A percentile compares a stretch with the other conserved stretches of the same genome.
Conservation (phyloP, 1,140 invertebrate genomes). For the Vanessa atalanta region DNA sequence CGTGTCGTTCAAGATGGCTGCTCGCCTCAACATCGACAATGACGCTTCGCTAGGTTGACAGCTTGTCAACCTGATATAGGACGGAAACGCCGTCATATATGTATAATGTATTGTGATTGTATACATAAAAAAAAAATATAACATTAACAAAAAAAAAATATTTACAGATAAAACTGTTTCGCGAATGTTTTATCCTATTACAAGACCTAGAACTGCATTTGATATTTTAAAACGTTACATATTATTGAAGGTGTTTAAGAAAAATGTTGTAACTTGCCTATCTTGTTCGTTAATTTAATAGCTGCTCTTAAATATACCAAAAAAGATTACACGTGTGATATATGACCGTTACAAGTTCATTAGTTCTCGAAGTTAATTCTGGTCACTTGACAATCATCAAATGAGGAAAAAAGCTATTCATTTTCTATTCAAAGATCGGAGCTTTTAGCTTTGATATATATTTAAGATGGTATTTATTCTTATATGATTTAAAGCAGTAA, state of each 20-base stretch:
- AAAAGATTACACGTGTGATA: slow-evolving; percentile 48
- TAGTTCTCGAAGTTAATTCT: slow-evolving; percentile 60
- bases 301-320: slow-evolving; percentile 28
- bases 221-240: too few relatives aligned
- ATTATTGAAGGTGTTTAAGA: not conserved
- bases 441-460: not conserved
- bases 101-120: too few relatives aligned
- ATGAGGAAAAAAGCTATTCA: slow-evolving; percentile 52
- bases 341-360: slow-evolving; percentile 61
- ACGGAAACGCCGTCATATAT: too few relatives aligned
- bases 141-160: too few relatives aligned
- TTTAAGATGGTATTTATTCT: not conserved
- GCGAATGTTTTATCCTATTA: too few relatives aligned
- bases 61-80: too few relatives aligned
- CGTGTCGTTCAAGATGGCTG: too few relatives aligned
- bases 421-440: slow-evolving; percentile 34
- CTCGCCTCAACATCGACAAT: too few relatives aligned
- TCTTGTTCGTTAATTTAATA: slow-evolving; percentile 17
- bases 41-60: too few relatives aligned
- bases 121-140: too few relatives aligned
- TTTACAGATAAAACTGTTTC: too few relatives aligned
- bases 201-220: too few relatives aligned
- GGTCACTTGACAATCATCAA: slow-evolving; percentile 39
- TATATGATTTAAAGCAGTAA: not conserved
- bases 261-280: not conserved